Conservation (phyloP, 2,888 invertebrate species). For the Atrina japonica region DNA sequence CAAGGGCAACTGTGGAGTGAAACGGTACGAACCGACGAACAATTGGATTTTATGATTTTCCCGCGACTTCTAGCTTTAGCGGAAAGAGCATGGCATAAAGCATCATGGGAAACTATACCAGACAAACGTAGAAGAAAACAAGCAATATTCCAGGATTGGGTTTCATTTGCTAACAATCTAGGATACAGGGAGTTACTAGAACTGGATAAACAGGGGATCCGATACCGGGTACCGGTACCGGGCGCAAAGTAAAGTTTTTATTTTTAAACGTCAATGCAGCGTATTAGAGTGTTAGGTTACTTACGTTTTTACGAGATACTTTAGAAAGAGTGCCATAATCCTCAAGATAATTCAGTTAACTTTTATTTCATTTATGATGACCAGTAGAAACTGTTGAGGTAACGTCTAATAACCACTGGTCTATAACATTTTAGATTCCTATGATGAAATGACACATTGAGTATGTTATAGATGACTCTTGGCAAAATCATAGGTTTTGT, state of each 20-base stretch:
- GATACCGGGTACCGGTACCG: constrained; percentile 67
- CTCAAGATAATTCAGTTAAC: too few relatives aligned
- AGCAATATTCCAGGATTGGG: constrained; percentile 58
- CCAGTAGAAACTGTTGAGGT: too few relatives aligned
- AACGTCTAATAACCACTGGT: too few relatives aligned
- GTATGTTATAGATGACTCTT: too few relatives aligned
- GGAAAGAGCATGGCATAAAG: constrained; percentile 75
- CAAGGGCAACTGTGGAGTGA: constrained; percentile 76
- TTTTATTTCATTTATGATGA: neutral
- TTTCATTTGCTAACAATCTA: constrained; percentile 58
- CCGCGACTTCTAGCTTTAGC: constrained; percentile 74
- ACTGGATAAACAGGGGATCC: constrained; percentile 60
- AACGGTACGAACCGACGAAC: constrained; percentile 54
- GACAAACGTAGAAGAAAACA: constrained; percentile 29
- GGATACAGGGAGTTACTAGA: constrained; percentile 61
- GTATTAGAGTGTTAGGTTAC: constrained; percentile 4
- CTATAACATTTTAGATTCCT: too few relatives aligned
- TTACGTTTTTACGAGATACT: too few relatives aligned
- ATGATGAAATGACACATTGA: too few relatives aligned
- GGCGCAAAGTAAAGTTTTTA: constrained; percentile 61
- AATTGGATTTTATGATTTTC: constrained; percentile 66
- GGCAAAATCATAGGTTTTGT: too few relatives aligned
- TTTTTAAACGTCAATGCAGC: neutral
- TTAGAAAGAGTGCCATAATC: too few relatives aligned
- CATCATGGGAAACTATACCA: constrained; percentile 66